A percentile compares a stretch with the other conserved stretches of the same genome.
Conservation (phyloP, 2,797 vertebrate species). For the Picus viridis region DNA sequence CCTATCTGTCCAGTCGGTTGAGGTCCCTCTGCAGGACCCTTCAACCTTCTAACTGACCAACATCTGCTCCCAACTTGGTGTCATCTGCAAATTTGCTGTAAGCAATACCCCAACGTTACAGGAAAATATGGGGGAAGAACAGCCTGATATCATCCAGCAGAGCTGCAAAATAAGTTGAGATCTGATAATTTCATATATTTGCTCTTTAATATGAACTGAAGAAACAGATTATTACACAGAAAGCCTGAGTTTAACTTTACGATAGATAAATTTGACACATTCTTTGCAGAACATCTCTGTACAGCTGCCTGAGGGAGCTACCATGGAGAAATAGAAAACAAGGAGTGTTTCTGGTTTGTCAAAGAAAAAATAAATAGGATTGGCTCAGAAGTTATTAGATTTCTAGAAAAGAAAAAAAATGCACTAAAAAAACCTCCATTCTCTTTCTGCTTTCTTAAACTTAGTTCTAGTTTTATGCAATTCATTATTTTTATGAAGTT, state of each 20-base stretch:
- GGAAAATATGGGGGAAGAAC: background rate
- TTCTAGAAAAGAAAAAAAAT: background rate
- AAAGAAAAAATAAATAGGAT: background rate
- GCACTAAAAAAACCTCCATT: background rate
- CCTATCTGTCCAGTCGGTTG: too few species aligned
- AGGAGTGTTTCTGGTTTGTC: background rate
- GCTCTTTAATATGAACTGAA: background rate
- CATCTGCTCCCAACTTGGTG: too few species aligned
- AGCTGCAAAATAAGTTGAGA: background rate
- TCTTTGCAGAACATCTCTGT: background rate
- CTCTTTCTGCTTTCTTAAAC: background rate
- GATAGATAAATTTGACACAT: background rate
- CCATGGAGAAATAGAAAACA: background rate
- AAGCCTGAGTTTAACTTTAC: background rate
- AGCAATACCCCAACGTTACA: accelerated
- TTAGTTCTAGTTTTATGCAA: background rate
- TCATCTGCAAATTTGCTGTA: too few species aligned
- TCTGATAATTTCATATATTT: background rate
- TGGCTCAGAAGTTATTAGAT: background rate
- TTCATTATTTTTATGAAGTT: background rate
- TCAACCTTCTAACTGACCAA: too few species aligned
- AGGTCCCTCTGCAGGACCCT: too few species aligned
- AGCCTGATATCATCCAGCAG: background rate
- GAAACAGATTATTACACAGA: background rate
- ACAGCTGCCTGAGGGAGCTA: background rate